Percentiles rank a stretch among this genome's conserved stretches.
Evolutionary conservation across 2,113 vertebrate species (phyloP).

Genomic region (Chiloscyllium plagiosum): DNA sequence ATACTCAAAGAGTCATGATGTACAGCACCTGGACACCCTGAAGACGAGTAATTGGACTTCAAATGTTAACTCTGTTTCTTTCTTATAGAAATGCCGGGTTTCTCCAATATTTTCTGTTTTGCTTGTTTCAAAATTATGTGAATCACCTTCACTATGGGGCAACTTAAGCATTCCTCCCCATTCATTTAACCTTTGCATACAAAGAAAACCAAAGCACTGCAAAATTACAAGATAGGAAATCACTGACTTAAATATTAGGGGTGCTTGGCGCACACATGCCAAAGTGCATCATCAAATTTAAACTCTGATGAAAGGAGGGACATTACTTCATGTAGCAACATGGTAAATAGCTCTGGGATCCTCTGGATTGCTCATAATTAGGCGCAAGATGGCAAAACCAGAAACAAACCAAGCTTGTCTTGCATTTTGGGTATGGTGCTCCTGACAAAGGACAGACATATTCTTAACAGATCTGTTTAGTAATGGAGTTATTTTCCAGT

Average conservation of each 20-base stretch:
- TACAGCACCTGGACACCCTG: too few relatives aligned
- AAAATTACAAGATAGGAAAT: neutral
- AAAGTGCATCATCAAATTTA: neutral
- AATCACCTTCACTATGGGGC: neutral
- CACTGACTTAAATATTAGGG: neutral
- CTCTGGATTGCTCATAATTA: neutral
- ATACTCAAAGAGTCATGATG: too few relatives aligned
- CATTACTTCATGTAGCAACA: neutral
- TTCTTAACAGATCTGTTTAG: neutral
- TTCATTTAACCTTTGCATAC: neutral
- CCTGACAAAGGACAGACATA: neutral
- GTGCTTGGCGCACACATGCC: neutral
- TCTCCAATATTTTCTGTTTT: too few relatives aligned
- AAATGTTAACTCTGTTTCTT: too few relatives aligned
- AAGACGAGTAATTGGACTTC: too few relatives aligned
- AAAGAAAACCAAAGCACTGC: neutral
- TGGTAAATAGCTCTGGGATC: neutral
- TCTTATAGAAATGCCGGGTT: too few relatives aligned
- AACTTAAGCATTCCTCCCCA: neutral
- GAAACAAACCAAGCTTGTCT: neutral
- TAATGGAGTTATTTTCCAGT: neutral
- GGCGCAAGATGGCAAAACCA: neutral
- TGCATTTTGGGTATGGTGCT: too few relatives aligned
- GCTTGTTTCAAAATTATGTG: neutral
- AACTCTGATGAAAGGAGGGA: neutral